phyloP scores from a whole-genome alignment of 2,888 invertebrate species.

The Dasypolia templi region DNA sequence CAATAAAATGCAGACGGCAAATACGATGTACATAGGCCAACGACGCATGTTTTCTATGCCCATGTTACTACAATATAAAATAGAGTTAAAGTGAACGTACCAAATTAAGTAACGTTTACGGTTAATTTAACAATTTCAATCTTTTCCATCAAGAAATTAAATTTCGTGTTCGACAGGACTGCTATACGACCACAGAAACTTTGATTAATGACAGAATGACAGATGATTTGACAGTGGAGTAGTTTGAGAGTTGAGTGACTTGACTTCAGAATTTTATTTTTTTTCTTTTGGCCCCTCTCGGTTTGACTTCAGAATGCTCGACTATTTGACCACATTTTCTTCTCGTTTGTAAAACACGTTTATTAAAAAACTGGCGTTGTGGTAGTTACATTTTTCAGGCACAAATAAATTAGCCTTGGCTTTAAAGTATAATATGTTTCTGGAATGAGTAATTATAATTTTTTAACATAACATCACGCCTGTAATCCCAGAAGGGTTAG shows the following conservation, averaged over 20 bases:
- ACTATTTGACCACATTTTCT: not conserved
- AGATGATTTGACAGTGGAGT: not conserved
- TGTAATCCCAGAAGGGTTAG: no score
- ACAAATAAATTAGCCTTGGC: not conserved
- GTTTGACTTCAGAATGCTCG: not conserved
- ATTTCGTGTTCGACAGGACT: conserved; percentile 19
- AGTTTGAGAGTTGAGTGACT: no score
- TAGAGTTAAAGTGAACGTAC: conserved; percentile 29
- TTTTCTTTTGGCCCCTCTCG: no score
- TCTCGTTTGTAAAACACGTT: conserved; percentile 20
- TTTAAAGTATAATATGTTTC: not conserved
- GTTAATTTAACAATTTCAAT: conserved; percentile 31
- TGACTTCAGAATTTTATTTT: no score
- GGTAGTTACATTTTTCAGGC: not conserved
- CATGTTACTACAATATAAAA: conserved; percentile 74
- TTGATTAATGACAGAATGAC: not conserved
- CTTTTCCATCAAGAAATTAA: conserved; percentile 29
- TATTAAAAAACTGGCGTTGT: not conserved
- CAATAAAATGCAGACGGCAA: conserved; percentile 84
- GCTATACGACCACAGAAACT: no score
- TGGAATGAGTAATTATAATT: not conserved
- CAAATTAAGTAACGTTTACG: conserved; percentile 21
- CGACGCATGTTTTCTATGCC: conserved; percentile 89
- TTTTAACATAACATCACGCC: no score
- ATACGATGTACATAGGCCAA: conserved; percentile 87